Evolutionary conservation across 2,888 invertebrate species (phyloP), one percentile per base, ranked within the genome.

Genomic region (Chymomyza amoena): DNA sequence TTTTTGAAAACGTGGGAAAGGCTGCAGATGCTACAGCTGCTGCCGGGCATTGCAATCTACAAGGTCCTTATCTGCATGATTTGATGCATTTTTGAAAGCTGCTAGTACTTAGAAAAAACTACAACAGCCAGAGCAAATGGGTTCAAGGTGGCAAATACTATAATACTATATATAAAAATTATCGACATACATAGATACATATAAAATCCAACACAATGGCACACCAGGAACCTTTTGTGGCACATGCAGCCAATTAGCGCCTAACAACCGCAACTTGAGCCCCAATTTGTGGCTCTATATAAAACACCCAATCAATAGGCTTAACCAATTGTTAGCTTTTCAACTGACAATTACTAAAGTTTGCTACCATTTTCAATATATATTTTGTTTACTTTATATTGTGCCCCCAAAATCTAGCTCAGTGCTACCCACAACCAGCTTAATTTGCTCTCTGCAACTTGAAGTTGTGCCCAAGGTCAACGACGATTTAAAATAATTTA

Each of bases 401-500:
- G 65, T 69, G 75, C 70, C 67, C 67, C 39, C 39, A 45, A 45
- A 1, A 45, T 13, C 39, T 45, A 13, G 13, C 39, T 3, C 39
- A 45, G 39, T 45, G 39, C 39, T 61, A 73, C 69, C 70, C 65
- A 73, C 69, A 72, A 51, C 59, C 20, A 36, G 64, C 61, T 52
- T 73, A 51, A 57, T 68, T 57, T 54, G 52, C 64, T 60, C n/a
- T 61, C 18, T 32, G 61, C 36, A 4, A 13, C 6, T 32, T 59
- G 59, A 59, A 28, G 62, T 54, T 64, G 39, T 60, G 54, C 54
- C 67, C 88, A 83, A 83, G 83, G 83, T 76, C 76, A 50, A 39
- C 62, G 65, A 56, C 60, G 78, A 78, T 80, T 81, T 76, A 71
- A 80, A 80, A 88, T 76, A 83, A 85, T 80, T 83, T 83, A 80